Base-by-base conservation (phyloP, 2,113 vertebrate species). In the Corydoras sp. region DNA sequence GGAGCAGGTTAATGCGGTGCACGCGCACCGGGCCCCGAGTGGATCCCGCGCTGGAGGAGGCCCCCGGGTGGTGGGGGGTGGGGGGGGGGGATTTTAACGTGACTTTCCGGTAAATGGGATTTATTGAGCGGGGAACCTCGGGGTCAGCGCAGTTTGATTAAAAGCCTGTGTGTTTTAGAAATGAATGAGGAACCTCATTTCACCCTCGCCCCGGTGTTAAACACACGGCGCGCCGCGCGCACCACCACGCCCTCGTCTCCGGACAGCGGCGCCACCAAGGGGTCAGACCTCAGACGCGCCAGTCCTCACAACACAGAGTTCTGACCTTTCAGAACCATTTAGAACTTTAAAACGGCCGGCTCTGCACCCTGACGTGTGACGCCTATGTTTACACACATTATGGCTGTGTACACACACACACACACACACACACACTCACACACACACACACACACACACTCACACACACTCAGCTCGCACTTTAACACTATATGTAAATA, bases 141-240 rank as follows among this genome's bases (percentile, higher is more conserved):
- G 53, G 11, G 35, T 69, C 24, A 55, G 10, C 12, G 4, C 15
- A 50, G 66, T 67, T 69, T 70, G 73, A 77, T 72, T 61, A 51
- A 51, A 75, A 62, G 60, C 61, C 29, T 24, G 54, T 50, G 65
- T 58, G 48, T 55, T 49, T 29, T 72, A 4, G 54, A 62, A 70
- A 35, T 59, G 67, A 67, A 32, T 48, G 74, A 72, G 63, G 55
- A 79, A 70, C 59, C 58, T 62, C 49, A 51, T 67, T 71, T 76
- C 62, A 62, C 62, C 63, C 30, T 55, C 58, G 62, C 56, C 62
- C 58, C 61, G 70, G 29, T 15, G 66, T 69, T 70, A 73, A 77
- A 72, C 61, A 58, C 66, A 62, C 62, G 63, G 31, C 14, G 30
- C 53, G 58, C 15, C 24, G 3, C 53, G 15, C 5, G 53, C 12